Evolutionary conservation across 2,797 vertebrate genomes (phyloP).

Genomic region (Apogon hyalosoma): DNA sequence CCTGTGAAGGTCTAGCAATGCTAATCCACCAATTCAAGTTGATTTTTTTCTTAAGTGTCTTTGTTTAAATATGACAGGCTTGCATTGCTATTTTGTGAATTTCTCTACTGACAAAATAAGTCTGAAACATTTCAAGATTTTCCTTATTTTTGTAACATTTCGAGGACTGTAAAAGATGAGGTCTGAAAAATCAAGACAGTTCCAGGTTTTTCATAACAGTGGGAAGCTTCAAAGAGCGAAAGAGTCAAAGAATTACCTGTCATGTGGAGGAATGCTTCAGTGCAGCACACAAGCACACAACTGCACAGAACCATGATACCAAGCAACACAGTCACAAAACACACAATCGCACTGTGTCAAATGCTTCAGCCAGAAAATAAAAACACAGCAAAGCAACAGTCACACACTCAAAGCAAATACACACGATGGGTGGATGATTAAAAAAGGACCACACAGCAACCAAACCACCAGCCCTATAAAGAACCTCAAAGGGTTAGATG

Average conservation of each 20-base stretch:
- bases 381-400: constrained; percentile 19
- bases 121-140: too few relatives aligned
- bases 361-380: constrained; percentile 2
- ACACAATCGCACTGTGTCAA: constrained; percentile 29
- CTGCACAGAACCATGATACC: constrained; percentile 29
- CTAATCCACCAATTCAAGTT: too few relatives aligned
- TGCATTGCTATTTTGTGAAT: too few relatives aligned
- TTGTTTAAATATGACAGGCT: too few relatives aligned
- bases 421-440: constrained; percentile 46
- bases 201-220: too few relatives aligned
- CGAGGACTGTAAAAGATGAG: too few relatives aligned
- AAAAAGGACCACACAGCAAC: constrained; percentile 61
- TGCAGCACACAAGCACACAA: constrained; percentile 35
- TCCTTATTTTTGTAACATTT: too few relatives aligned
- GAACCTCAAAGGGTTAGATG: constrained; percentile 11
- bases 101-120: too few relatives aligned
- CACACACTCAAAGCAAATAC: constrained; percentile 46
- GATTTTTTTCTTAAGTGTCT: too few relatives aligned
- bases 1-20: too few relatives aligned
- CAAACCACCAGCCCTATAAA: constrained; percentile 15
- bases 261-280: constrained; percentile 37
- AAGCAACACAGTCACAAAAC: constrained; percentile 41
- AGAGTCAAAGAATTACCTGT: constrained; percentile 37
- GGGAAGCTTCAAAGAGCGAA: constrained; percentile 1
- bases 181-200: too few relatives aligned